phyloP scores from a whole-genome alignment of 2,797 vertebrate genomes.

The Bucorvus abyssinicus region DNA sequence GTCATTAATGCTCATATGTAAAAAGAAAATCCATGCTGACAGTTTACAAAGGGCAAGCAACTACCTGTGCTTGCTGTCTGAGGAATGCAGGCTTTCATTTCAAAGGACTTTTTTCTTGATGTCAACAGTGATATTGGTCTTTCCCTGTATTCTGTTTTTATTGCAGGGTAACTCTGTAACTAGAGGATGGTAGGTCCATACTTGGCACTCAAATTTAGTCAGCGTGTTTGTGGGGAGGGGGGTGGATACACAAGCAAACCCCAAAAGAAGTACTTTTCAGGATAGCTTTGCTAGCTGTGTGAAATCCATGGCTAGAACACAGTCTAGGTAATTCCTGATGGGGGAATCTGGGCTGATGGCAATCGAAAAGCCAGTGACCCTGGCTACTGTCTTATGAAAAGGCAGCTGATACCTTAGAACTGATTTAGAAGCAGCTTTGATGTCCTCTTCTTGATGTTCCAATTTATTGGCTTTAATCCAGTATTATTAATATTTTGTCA shows the following conservation, averaged over 20 bases:
- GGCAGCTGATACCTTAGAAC: conserved; percentile 18
- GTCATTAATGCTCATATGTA: conserved; percentile 22
- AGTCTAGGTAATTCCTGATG: background rate
- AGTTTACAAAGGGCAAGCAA: background rate
- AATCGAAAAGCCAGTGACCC: background rate
- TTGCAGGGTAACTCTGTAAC: conserved; percentile 31
- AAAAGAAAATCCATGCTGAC: background rate
- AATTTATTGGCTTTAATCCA: background rate
- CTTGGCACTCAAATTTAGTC: background rate
- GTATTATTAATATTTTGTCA: background rate
- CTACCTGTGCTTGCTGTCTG: background rate
- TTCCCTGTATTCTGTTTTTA: conserved; percentile 66
- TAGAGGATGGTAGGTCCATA: background rate
- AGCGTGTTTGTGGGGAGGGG: background rate
- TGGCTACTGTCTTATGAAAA: background rate
- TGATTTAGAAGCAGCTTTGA: background rate
- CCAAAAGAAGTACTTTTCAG: background rate
- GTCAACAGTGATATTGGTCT: conserved; percentile 68
- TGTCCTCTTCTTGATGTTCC: background rate
- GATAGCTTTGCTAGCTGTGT: background rate
- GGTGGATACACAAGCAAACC: background rate
- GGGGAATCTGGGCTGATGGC: background rate
- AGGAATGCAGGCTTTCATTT: conserved; percentile 20
- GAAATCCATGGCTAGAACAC: background rate
- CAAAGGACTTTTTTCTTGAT: conserved; percentile 27